Evolutionary conservation across 2,888 invertebrate species (phyloP).

Genomic region (Empis stercorea): DNA sequence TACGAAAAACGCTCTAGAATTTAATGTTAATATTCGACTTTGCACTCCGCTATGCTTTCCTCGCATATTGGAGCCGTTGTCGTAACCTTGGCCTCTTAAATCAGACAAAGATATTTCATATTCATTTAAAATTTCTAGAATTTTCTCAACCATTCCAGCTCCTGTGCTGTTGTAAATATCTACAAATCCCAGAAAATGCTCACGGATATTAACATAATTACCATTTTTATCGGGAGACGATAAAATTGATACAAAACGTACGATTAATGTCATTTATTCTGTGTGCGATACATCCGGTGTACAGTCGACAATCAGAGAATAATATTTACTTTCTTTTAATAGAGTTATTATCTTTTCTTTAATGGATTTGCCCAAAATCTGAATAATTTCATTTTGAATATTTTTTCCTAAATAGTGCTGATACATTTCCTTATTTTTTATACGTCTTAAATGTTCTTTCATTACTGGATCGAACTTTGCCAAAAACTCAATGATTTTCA

Average conservation of each 20-base stretch:
- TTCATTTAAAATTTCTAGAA: background rate
- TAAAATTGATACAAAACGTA: background rate
- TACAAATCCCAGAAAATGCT: conserved; percentile 1
- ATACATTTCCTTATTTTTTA: background rate
- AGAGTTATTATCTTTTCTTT: no score
- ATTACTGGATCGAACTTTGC: background rate
- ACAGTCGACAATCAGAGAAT: background rate
- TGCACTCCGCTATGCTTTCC: conserved; percentile 3
- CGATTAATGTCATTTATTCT: conserved; percentile 1
- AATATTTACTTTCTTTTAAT: background rate
- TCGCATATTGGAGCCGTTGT: conserved; percentile 1
- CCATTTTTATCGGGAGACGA: conserved; percentile 1
- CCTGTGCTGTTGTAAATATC: conserved; percentile 1
- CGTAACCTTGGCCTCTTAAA: conserved; percentile 1
- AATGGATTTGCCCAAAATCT: no score
- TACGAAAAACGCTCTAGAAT: conserved; percentile 17
- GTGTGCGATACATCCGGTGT: background rate
- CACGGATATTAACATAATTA: conserved; percentile 1
- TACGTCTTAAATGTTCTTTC: background rate
- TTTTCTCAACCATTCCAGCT: conserved; percentile 1
- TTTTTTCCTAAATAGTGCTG: no score
- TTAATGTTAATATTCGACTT: conserved; percentile 1
- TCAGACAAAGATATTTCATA: conserved; percentile 1
- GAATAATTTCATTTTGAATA: no score
- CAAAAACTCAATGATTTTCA: no score